These are phyloP conservation scores for Coenonympha arcania DNA, from an alignment of 2,888 invertebrate species.

Conservation along the genomic window DNA sequence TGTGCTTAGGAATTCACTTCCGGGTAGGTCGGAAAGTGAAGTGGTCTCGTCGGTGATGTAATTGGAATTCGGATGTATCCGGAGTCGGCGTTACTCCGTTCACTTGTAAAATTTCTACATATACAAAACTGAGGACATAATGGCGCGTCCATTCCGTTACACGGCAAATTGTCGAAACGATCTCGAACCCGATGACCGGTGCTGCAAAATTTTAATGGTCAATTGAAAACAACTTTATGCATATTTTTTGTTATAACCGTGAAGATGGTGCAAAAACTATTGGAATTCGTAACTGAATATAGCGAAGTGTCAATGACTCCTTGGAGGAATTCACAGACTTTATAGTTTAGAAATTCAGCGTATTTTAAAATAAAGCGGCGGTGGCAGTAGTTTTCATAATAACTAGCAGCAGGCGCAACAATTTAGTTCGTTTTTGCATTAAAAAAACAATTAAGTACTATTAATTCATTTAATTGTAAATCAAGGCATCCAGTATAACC, in stretches of 20 bases:
- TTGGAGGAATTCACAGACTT: constrained; percentile 21
- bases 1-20: constrained; percentile 74
- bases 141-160: constrained; percentile 41
- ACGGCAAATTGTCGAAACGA: constrained; percentile 31
- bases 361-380: not conserved
- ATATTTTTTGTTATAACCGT: constrained; percentile 30
- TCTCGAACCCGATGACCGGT: constrained; percentile 49
- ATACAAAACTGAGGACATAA: constrained; percentile 66
- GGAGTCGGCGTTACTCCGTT: constrained; percentile 70
- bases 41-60: constrained; percentile 74
- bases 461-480: not conserved
- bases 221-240: constrained; percentile 29
- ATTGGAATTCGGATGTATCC: constrained; percentile 75
- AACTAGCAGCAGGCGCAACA: too few species aligned
- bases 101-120: constrained; percentile 66
- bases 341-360: constrained; percentile 12
- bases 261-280: constrained; percentile 35
- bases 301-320: constrained; percentile 34
- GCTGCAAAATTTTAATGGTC: constrained; percentile 27
- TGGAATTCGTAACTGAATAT: constrained; percentile 41
- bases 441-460: too few species aligned
- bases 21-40: constrained; percentile 75
- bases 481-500: not conserved
- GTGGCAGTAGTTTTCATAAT: not conserved
- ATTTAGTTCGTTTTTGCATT: too few species aligned